Evolutionary conservation across 64 coral and sea anemone species (phyloP).

Genomic region (Platygyra sinensis): DNA sequence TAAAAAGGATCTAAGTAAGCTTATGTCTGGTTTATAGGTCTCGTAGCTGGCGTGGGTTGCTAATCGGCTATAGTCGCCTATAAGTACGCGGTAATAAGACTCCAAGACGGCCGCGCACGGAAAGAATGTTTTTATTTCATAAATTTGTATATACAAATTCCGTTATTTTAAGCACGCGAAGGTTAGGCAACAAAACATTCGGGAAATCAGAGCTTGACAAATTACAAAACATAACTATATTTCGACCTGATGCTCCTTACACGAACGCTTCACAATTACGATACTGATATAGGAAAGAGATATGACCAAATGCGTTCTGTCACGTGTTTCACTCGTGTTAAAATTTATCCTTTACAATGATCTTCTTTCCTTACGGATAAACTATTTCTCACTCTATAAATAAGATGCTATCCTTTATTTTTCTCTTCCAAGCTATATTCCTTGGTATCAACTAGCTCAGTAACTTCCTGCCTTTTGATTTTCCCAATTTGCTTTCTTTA

Average conservation of each 20-base stretch:
- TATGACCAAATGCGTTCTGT: too few species aligned
- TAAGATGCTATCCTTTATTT: too few species aligned
- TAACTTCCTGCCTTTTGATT: background rate
- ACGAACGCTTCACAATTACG: too few species aligned
- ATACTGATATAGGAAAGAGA: too few species aligned
- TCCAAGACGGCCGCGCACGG: background rate
- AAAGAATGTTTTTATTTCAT: constrained; percentile 36
- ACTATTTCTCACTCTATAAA: too few species aligned
- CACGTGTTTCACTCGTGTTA: too few species aligned
- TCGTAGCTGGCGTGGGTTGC: background rate
- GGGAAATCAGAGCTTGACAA: background rate
- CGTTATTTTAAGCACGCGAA: background rate
- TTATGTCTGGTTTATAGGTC: constrained; percentile 6
- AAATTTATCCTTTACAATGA: too few species aligned
- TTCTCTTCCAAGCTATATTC: too few species aligned
- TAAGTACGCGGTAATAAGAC: background rate
- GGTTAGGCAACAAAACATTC: background rate
- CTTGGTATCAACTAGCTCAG: background rate
- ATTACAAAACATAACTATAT: background rate
- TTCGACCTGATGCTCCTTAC: background rate
- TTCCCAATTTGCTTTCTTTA: background rate
- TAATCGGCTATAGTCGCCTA: constrained; percentile 23
- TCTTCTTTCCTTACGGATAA: too few species aligned
- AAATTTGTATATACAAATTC: constrained; percentile 1
- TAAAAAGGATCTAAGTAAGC: background rate